A percentile compares a stretch with the other conserved stretches of the same genome.
Evolutionary conservation across 1,140 invertebrate species (phyloP).

Genomic region (Camponotus pennsylvanicus): DNA sequence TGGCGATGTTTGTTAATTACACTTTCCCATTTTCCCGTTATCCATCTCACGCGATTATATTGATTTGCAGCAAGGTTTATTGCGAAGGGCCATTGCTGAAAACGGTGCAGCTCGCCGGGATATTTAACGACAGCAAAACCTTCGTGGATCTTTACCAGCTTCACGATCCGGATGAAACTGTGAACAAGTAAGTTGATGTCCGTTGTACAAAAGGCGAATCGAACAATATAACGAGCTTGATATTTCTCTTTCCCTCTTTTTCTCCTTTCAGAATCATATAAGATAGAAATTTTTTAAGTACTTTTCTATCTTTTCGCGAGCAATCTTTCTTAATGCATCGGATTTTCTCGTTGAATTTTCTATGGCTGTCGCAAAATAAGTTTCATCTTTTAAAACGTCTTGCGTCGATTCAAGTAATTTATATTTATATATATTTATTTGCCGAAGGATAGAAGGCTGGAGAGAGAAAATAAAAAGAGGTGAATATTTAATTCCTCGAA

Average conservation of each 20-base stretch:
- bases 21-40: not conserved
- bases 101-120: slow-evolving; percentile 92
- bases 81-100: slow-evolving; percentile 93
- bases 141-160: slow-evolving; percentile 96
- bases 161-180: slow-evolving; percentile 89
- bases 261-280: not conserved
- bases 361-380: not conserved
- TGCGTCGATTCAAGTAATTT: not conserved
- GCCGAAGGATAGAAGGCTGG: too few species aligned
- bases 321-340: not conserved
- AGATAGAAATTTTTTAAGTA: not conserved
- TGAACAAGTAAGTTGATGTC: slow-evolving; percentile 84
- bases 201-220: not conserved
- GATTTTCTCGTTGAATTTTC: not conserved
- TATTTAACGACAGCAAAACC: slow-evolving; percentile 95
- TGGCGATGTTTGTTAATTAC: slow-evolving; percentile 13
- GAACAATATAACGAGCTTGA: not conserved
- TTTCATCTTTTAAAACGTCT: not conserved
- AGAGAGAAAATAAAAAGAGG: too few species aligned
- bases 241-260: not conserved
- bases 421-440: not conserved
- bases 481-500: not conserved
- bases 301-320: not conserved
- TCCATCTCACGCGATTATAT: not conserved
- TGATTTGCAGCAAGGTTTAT: slow-evolving; percentile 91